These are phyloP conservation scores for Liolophura sinensis DNA, from an alignment of 1,140 invertebrate genomes.

Conservation along the genomic window DNA sequence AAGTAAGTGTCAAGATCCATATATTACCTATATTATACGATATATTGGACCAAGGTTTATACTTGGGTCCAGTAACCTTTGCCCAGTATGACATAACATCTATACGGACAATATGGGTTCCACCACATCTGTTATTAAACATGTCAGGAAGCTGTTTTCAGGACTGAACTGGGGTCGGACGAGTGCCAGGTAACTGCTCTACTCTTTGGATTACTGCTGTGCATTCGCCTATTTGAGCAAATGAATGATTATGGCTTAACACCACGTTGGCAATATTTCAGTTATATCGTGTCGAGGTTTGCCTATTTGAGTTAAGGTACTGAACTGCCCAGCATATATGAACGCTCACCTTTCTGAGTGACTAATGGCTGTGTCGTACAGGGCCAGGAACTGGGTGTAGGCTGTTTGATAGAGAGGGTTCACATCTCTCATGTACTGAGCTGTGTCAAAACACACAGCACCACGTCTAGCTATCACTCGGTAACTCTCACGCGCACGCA, in stretches of 20 bases:
- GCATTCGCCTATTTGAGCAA: neutral
- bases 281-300: no score
- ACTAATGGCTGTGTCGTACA: slow-evolving; percentile 50
- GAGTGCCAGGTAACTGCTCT: neutral
- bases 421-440: slow-evolving; percentile 53
- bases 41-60: neutral
- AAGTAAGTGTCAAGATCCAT: no score
- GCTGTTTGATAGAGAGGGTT: slow-evolving; percentile 53
- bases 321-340: neutral
- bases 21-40: no score
- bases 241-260: no score
- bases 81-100: no score
- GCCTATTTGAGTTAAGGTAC: neutral
- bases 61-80: no score
- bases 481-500: slow-evolving; percentile 48
- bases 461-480: slow-evolving; percentile 49
- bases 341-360: slow-evolving; percentile 54
- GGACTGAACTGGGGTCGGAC: no score
- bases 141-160: no score
- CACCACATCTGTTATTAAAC: no score
- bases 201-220: neutral
- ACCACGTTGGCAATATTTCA: no score
- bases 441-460: slow-evolving; percentile 55
- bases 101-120: no score
- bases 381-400: slow-evolving; percentile 44